These are phyloP conservation scores for Intellagama lesueurii DNA, from an alignment of 2,797 vertebrate species.

Conservation along the genomic window DNA sequence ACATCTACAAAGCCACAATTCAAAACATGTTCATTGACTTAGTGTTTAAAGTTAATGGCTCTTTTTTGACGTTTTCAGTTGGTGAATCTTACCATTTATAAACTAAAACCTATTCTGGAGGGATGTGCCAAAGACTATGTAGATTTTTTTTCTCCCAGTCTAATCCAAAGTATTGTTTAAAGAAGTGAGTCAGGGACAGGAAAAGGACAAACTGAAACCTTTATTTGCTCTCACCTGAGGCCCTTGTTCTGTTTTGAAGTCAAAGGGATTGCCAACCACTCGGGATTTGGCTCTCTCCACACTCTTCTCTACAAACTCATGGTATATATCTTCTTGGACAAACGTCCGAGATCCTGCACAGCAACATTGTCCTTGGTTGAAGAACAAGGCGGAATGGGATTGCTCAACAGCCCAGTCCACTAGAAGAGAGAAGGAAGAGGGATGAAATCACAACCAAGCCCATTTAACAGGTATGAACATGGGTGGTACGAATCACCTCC, in stretches of 20 bases:
- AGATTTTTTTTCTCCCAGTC: neutral
- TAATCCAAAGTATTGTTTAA: neutral
- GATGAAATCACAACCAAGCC: neutral
- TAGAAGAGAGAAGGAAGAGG: constrained; percentile 56
- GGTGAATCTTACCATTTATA: neutral
- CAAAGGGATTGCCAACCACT: constrained; percentile 93
- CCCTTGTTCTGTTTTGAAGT: constrained; percentile 91
- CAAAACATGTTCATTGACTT: neutral
- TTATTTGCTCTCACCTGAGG: constrained; percentile 86
- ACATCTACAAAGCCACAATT: neutral
- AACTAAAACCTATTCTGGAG: neutral
- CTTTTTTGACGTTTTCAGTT: neutral
- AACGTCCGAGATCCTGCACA: constrained; percentile 91
- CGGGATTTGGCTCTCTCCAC: constrained; percentile 86
- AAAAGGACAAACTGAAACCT: neutral
- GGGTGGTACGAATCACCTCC: too few relatives aligned
- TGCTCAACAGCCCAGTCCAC: constrained; percentile 96
- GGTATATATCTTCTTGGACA: constrained; percentile 91
- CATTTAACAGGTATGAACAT: neutral
- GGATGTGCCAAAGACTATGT: neutral
- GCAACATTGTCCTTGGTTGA: constrained; percentile 98
- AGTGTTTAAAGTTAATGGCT: neutral
- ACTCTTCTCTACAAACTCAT: constrained; percentile 92
- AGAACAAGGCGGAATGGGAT: constrained; percentile 93
- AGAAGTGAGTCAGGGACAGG: neutral